Percentiles rank a stretch among this genome's conserved stretches.
Conservation (phyloP, 2,113 vertebrate genomes). For the Puma concolor region DNA sequence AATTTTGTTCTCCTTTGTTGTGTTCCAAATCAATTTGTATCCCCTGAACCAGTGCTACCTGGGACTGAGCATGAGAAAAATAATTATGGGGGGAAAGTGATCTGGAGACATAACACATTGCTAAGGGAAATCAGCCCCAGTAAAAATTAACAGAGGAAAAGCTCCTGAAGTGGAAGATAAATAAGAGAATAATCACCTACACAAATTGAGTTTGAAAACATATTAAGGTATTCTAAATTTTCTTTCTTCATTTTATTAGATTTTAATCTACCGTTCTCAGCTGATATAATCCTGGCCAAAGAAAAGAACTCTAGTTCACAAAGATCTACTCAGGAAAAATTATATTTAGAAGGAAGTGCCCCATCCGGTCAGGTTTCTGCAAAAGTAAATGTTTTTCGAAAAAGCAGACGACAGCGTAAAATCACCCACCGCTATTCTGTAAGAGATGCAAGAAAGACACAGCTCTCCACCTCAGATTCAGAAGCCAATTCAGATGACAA, state of each 20-base stretch:
- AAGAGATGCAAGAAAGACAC: slow-evolving; percentile 92
- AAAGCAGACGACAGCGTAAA: slow-evolving; percentile 87
- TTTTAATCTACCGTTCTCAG: slow-evolving; percentile 91
- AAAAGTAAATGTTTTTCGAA: slow-evolving; percentile 87
- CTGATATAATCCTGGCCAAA: slow-evolving; percentile 89
- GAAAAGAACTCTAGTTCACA: slow-evolving; percentile 86
- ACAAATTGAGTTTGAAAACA: background rate
- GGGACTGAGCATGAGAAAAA: background rate
- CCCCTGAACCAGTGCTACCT: background rate
- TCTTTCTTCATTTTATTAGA: slow-evolving; percentile 84
- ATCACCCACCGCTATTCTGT: slow-evolving; percentile 91
- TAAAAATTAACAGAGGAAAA: background rate
- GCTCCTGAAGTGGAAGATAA: background rate
- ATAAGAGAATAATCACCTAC: background rate
- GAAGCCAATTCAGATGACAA: slow-evolving; percentile 94
- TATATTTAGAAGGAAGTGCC: slow-evolving; percentile 82
- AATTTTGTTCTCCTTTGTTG: background rate
- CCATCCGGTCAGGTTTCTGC: slow-evolving; percentile 78
- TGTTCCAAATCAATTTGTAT: slow-evolving; percentile 18
- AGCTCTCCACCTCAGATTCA: slow-evolving; percentile 96
- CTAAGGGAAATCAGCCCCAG: background rate
- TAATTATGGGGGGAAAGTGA: background rate
- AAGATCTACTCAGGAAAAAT: slow-evolving; percentile 90
- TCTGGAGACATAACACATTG: background rate
- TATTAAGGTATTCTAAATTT: slow-evolving; percentile 51